Percentiles rank a stretch among this genome's conserved stretches.
phyloP scores from a whole-genome alignment of 2,113 vertebrate genomes.

The Willisornis vidua region DNA sequence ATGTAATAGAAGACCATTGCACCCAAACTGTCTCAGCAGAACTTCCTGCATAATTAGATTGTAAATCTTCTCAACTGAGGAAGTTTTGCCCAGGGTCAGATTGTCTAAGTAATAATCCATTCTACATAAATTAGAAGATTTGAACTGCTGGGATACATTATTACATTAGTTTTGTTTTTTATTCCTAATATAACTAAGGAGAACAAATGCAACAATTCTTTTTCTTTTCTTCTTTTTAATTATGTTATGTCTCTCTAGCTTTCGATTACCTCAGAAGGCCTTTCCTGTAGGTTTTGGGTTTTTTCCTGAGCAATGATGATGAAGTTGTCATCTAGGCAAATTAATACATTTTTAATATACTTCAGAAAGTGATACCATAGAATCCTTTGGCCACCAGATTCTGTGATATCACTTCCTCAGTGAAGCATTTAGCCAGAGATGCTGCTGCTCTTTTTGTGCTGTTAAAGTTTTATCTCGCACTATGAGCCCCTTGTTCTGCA shows the following conservation, averaged over 20 bases:
- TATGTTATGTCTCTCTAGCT: not conserved
- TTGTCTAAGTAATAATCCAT: conserved; percentile 71
- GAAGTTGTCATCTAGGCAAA: conserved; percentile 5
- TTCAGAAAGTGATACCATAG: conserved; percentile 18
- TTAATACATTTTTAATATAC: conserved; percentile 39
- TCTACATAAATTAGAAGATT: conserved; percentile 71
- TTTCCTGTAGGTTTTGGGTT: conserved; percentile 10
- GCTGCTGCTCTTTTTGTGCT: not conserved
- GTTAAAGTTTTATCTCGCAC: not conserved
- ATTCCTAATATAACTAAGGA: conserved; percentile 35
- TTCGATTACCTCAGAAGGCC: conserved; percentile 18
- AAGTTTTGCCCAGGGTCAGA: conserved; percentile 67
- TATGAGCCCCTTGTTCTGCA: not conserved
- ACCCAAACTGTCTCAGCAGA: conserved; percentile 65
- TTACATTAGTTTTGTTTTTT: conserved; percentile 53
- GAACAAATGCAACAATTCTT: conserved; percentile 35
- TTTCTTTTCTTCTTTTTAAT: conserved; percentile 6
- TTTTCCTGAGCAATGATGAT: conserved; percentile 6
- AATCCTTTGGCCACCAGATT: conserved; percentile 14
- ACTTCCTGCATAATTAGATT: conserved; percentile 73
- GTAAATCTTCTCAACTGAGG: conserved; percentile 66
- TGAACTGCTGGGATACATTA: conserved; percentile 59
- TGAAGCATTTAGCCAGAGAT: not conserved
- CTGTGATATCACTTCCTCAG: not conserved
- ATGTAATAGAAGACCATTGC: conserved; percentile 64